These are phyloP conservation scores for Pyrrhia umbra DNA, from an alignment of 2,888 invertebrate genomes.

Conservation along the genomic window DNA sequence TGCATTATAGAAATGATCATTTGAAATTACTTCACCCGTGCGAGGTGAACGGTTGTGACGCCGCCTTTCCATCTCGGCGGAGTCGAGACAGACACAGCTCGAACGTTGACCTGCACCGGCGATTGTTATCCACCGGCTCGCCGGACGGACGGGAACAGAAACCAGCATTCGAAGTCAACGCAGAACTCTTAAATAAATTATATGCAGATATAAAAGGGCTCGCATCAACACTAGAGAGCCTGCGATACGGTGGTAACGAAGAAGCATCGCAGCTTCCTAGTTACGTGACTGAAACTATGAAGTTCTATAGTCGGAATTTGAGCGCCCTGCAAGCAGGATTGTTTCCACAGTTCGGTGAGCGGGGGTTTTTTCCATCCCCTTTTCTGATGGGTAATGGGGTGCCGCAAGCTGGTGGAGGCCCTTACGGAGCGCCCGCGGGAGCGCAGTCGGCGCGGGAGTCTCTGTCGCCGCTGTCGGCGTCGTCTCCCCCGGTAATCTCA, in stretches of 20 bases:
- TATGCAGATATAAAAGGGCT: constrained; percentile 94
- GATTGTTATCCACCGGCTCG: constrained; percentile 83
- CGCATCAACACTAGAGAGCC: constrained; percentile 91
- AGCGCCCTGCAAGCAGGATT: constrained; percentile 84
- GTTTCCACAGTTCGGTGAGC: constrained; percentile 83
- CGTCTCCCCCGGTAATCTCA: constrained; percentile 86
- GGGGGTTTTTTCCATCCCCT: constrained; percentile 84
- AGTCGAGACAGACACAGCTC: constrained; percentile 91
- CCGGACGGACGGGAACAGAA: constrained; percentile 88
- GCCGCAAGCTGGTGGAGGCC: constrained; percentile 77
- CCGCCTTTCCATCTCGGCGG: constrained; percentile 96
- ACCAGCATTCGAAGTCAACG: constrained; percentile 92
- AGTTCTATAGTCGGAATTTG: constrained; percentile 87
- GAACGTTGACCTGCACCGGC: constrained; percentile 89
- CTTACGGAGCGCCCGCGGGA: constrained; percentile 83
- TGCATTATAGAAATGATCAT: constrained; percentile 97
- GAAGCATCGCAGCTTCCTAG: constrained; percentile 83
- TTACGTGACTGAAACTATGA: constrained; percentile 88
- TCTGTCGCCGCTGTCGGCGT: constrained; percentile 86
- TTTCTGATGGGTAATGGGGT: constrained; percentile 84
- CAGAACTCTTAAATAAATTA: constrained; percentile 95
- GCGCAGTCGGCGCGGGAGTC: constrained; percentile 85
- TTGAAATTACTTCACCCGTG: constrained; percentile 97
- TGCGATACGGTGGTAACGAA: constrained; percentile 89
- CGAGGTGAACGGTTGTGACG: constrained; percentile 97